Evolutionary conservation across 2,113 vertebrate genomes (phyloP), one percentile per base, ranked within the genome.

Genomic region (Bambusicola thoracicus): DNA sequence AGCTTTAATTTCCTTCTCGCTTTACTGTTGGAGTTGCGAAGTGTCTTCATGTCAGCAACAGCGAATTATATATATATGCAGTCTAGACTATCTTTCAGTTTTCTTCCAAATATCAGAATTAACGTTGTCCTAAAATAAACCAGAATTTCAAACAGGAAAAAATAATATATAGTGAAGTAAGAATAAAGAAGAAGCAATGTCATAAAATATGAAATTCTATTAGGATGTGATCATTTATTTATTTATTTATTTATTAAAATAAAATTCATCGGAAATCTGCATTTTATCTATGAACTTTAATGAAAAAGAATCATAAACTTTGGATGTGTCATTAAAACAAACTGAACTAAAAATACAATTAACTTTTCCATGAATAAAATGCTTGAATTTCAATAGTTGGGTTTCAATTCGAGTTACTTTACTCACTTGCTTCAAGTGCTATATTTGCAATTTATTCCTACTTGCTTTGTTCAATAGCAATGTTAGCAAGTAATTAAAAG

Each of bases 341-440:
- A 94, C 79, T 75, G 41, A 13, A 13, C 19, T 92, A 92, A 96
- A 96, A 92, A 38, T 53, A 44, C 38, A 65, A 70, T 88, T 93
- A 66, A 11, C 90, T 88, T 95, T 85, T 75, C 44, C 36, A 8
- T 78, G 69, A 89, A 90, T 94, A 90, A 96, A 95, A 92, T 92
- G 10, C 15, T 90, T 88, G 88, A 76, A 20, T 25, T 87, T 41
- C 4, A 96, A 95, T 70, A 93, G 3, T 40, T 92, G 85, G 13
- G n/a, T 96, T 95, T 55, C 62, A 78, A 36, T 93, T 86, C 53
- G 79, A 92, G 30, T 82, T 95, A 84, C 87, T 92, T 96, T 93
- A 97, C 92, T 14, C 56, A 43, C 19, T 90, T 89, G 6, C 19
- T 95, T 94, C 58, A 95, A 88, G 93, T 56, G 17, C 3, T 22